Percentiles rank a stretch among this genome's conserved stretches.
Conservation (phyloP, 2,888 invertebrate genomes). For the Hyalella azteca region DNA sequence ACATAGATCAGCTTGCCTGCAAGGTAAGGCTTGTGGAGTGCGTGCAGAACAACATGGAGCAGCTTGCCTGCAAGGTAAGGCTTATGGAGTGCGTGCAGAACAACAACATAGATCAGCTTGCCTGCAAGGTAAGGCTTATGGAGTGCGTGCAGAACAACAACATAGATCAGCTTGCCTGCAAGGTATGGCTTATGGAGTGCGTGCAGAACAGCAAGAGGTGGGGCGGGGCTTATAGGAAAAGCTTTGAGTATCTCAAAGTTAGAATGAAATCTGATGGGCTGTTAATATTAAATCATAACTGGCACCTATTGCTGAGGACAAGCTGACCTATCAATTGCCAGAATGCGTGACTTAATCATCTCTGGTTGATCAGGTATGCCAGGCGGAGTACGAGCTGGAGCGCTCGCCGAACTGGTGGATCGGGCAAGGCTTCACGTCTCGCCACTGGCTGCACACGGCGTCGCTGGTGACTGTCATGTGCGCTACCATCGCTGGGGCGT, state of each 20-base stretch:
- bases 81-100: conserved; percentile 75
- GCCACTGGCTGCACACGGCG: conserved; percentile 84
- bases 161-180: conserved; percentile 22
- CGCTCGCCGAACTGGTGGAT: conserved; percentile 70
- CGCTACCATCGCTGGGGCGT: conserved; percentile 77
- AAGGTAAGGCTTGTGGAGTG: conserved; percentile 72
- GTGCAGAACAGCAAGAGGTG: no score
- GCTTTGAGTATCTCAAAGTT: no score
- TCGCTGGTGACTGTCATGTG: conserved; percentile 80
- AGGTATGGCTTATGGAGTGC: no score
- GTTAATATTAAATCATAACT: no score
- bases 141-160: conserved; percentile 69
- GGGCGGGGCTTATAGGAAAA: no score
- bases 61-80: conserved; percentile 65
- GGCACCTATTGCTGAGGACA: no score
- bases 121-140: conserved; percentile 71
- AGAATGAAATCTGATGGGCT: no score
- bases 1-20: conserved; percentile 20
- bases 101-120: conserved; percentile 54
- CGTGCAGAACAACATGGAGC: conserved; percentile 61
- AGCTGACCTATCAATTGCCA: no score
- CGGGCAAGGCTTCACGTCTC: conserved; percentile 81
- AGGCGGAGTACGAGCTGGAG: conserved; percentile 63
- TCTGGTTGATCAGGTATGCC: conserved; percentile 49
- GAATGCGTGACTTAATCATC: no score